These are phyloP conservation scores for Lithophane ornitopus DNA, from an alignment of 2,888 invertebrate species.

Conservation along the genomic window DNA sequence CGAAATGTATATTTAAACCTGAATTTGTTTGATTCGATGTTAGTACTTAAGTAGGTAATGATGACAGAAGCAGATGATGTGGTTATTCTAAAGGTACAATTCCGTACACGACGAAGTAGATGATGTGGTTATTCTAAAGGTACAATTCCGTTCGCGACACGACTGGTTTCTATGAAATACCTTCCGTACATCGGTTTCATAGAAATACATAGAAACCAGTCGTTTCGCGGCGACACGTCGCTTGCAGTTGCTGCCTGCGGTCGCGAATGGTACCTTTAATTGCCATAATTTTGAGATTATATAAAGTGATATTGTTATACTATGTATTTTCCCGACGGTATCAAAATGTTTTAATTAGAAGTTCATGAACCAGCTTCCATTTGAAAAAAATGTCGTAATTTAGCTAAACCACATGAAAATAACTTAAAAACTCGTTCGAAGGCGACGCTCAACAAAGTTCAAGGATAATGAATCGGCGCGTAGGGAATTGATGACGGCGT, in stretches of 20 bases:
- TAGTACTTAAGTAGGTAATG: no score
- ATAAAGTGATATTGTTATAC: no score
- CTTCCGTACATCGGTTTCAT: no score
- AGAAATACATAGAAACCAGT: no score
- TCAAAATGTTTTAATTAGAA: not conserved
- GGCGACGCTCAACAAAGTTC: slow-evolving; percentile 28
- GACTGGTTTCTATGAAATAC: no score
- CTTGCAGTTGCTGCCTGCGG: no score
- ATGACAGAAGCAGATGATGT: not conserved
- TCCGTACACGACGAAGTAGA: no score
- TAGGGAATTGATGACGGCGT: slow-evolving; percentile 40
- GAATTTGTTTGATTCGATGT: slow-evolving; percentile 2
- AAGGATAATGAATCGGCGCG: slow-evolving; percentile 39
- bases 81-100: not conserved
- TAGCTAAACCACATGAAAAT: not conserved
- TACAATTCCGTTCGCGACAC: no score
- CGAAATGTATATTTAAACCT: not conserved
- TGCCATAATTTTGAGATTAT: not conserved
- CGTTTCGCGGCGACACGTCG: no score
- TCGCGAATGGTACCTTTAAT: no score
- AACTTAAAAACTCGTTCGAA: not conserved
- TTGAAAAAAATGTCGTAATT: not conserved
- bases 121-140: no score
- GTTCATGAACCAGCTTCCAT: not conserved
- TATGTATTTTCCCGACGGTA: not conserved